phyloP scores from a whole-genome alignment of 1,140 invertebrate species.

The Tribolium castaneum region DNA sequence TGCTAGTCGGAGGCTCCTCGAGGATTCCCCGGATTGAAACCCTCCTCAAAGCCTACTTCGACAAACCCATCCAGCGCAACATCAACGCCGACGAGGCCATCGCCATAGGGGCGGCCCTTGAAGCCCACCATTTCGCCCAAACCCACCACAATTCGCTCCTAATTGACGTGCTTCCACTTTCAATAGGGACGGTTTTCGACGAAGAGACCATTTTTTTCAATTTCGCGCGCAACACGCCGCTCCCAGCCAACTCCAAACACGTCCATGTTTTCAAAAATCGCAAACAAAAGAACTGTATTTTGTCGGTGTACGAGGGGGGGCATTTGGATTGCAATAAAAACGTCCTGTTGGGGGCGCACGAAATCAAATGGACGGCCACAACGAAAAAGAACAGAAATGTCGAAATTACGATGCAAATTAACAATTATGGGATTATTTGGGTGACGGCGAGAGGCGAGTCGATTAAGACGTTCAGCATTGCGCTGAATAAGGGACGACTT shows the following conservation, averaged over 20 bases:
- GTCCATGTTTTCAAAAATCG: background rate
- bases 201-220: conserved; percentile 10
- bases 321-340: conserved; percentile 10
- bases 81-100: conserved; percentile 22
- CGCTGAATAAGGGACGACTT: background rate
- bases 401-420: background rate
- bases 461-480: conserved; percentile 9
- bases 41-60: conserved; percentile 65
- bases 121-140: background rate
- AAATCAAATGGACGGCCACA: background rate
- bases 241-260: conserved; percentile 7
- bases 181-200: background rate
- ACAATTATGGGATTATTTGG: conserved; percentile 24
- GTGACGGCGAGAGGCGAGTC: background rate
- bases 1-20: conserved; percentile 73
- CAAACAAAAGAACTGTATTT: conserved; percentile 9
- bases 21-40: conserved; percentile 70
- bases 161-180: background rate
- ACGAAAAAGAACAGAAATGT: background rate
- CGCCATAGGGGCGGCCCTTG: background rate
- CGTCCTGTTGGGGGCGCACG: conserved; percentile 7
- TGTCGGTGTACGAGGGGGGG: conserved; percentile 2
- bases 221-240: conserved; percentile 1
- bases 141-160: background rate
- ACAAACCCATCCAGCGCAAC: background rate